Evolutionary conservation across 2,113 vertebrate species (phyloP).

Genomic region (Cyprinodon brontotheroides): DNA sequence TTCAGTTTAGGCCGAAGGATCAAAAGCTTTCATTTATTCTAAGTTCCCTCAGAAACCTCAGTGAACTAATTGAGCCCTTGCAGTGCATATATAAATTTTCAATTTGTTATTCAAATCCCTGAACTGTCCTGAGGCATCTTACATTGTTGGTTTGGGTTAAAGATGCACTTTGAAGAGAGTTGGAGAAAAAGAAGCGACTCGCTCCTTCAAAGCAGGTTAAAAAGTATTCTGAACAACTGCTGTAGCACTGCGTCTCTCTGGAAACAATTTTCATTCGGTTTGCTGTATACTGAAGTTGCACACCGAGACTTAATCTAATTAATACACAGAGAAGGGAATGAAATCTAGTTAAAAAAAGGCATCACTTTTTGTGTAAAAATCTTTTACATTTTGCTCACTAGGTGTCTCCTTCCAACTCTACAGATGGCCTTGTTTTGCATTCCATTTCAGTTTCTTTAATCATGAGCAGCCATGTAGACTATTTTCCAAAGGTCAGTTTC

Average conservation of each 20-base stretch:
- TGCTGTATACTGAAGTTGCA: background rate
- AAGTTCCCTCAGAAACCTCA: constrained; percentile 46
- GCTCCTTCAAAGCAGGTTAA: constrained; percentile 44
- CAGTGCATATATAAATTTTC: constrained; percentile 55
- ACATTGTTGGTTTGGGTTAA: constrained; percentile 65
- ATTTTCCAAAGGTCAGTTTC: constrained; percentile 60
- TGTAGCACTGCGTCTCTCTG: background rate
- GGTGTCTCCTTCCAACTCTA: background rate
- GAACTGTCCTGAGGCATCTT: constrained; percentile 57
- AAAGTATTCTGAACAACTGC: background rate
- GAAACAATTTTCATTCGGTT: background rate
- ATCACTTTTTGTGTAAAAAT: background rate
- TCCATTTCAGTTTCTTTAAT: constrained; percentile 48
- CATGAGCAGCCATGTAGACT: constrained; percentile 26
- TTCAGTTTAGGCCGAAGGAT: constrained; percentile 52
- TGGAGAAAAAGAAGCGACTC: constrained; percentile 31
- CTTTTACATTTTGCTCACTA: background rate
- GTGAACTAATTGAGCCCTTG: constrained; percentile 64
- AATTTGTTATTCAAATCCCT: constrained; percentile 65
- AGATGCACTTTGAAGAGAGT: constrained; percentile 54
- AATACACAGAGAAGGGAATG: background rate
- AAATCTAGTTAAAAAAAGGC: background rate
- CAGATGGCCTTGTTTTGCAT: constrained; percentile 33
- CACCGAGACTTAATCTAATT: background rate
- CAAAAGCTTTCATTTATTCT: constrained; percentile 67